Base-by-base conservation (phyloP, 2,113 vertebrate species). In the Heloderma charlesbogerti region DNA sequence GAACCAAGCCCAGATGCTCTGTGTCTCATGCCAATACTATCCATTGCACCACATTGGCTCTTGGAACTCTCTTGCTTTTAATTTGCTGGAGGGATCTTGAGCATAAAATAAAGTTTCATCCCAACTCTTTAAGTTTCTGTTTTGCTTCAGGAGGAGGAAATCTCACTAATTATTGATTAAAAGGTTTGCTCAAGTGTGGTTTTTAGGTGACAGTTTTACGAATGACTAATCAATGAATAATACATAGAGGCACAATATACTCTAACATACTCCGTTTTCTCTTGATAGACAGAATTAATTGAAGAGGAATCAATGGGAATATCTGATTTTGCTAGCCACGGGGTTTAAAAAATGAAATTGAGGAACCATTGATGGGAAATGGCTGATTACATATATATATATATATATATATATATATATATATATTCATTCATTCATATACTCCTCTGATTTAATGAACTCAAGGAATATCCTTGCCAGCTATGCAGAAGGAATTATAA, bases 241-340 rank as follows among this genome's bases (percentile, higher is more conserved):
- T 90, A 43, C 87, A 88, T 88, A 29, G 75, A 4, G 31, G 57
- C 12, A 9, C 9, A 18, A 63, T n/a, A 81, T n/a, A n/a, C 43
- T 90, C 82, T 43, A 31, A 67, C 22, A 34, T 20, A 8, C 74
- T 69, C 60, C 18, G 71, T 51, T 85, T 78, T 48, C 82, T 69
- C 86, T 77, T n/a, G 89, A 90, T 67, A 78, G 89, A 60, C 60
- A 40, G 40, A 90, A 78, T 90, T 90, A 90, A 90, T 67, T 90
- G 72, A 29, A 85, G 43, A 75, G 25, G 54, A 69, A 54, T 85
- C 72, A 15, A 51, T 82, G 78, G 12, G 60, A 78, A 85, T 67
- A 48, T 75, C 57, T 90, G 45, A n/a, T 54, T 67, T 66, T 3
- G 12, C 1, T 84, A 67, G 37, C 67, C 37, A 1, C 8, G 66